Evolutionary conservation across 2,113 vertebrate genomes (phyloP).

Genomic region (Ammospiza nelsoni): DNA sequence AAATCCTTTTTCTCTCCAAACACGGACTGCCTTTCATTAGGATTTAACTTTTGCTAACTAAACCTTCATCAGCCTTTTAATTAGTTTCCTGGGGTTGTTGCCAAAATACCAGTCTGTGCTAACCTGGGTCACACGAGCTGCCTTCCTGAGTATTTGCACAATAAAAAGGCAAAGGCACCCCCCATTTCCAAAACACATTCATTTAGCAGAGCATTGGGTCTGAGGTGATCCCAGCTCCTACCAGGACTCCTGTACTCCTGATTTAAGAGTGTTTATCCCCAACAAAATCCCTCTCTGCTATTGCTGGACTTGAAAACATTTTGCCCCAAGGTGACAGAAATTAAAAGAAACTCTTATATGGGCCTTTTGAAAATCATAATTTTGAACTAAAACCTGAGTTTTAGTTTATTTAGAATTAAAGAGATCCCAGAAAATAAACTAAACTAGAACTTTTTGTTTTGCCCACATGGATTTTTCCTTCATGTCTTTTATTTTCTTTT

Average conservation of each 20-base stretch:
- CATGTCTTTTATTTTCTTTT: background rate
- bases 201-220: background rate
- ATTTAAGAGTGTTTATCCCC: background rate
- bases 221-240: background rate
- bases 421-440: background rate
- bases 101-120: background rate
- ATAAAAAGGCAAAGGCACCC: background rate
- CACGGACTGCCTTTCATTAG: background rate
- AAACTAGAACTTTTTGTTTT: background rate
- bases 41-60: slow-evolving; percentile 6
- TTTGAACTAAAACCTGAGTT: background rate
- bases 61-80: background rate
- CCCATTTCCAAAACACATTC: background rate
- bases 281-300: background rate
- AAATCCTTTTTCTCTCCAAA: background rate
- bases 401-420: background rate
- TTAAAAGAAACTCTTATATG: background rate
- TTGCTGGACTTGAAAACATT: background rate
- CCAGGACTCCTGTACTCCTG: background rate
- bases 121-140: background rate
- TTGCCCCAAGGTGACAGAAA: background rate
- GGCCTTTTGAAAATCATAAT: background rate
- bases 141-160: background rate
- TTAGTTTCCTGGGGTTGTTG: slow-evolving; percentile 12
- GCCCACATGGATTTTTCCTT: background rate